Evolutionary conservation across 2,113 vertebrate genomes (phyloP).

Genomic region (Dascyllus trimaculatus): DNA sequence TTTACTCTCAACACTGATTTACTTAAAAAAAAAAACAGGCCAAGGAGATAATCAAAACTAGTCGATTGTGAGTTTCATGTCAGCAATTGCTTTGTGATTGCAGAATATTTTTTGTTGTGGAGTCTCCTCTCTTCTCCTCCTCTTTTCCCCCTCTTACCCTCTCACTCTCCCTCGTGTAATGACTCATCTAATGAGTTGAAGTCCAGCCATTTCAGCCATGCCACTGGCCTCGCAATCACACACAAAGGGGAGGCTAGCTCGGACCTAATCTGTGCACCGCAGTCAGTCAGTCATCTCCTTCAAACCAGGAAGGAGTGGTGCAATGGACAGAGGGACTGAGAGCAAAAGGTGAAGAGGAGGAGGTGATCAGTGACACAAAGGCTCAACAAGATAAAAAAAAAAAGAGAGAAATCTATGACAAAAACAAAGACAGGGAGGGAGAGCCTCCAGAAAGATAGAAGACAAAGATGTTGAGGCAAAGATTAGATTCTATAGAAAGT

Average conservation of each 20-base stretch:
- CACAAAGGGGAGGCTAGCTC: constrained; percentile 6
- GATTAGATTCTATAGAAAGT: not conserved
- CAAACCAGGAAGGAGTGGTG: constrained; percentile 1
- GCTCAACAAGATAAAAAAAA: not conserved
- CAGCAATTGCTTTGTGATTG: constrained; percentile 2
- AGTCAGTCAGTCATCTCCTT: constrained; percentile 36
- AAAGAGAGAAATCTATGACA: not conserved
- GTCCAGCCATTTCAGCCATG: constrained; percentile 37
- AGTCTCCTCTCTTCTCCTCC: constrained; percentile 7
- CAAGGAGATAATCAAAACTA: constrained; percentile 1
- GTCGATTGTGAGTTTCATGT: constrained; percentile 2
- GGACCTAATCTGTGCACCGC: constrained; percentile 22
- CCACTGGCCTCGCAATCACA: constrained; percentile 24
- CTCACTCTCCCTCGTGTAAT: constrained; percentile 42
- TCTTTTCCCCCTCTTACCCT: constrained; percentile 8
- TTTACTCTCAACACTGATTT: not conserved
- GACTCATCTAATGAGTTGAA: constrained; percentile 64
- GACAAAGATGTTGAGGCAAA: not conserved
- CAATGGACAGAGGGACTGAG: not conserved
- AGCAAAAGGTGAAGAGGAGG: constrained; percentile 12
- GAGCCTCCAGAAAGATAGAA: not conserved
- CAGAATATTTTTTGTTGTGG: constrained; percentile 28
- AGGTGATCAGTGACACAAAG: constrained; percentile 13
- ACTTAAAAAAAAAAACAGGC: too few relatives aligned
- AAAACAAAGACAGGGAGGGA: not conserved